phyloP scores from a whole-genome alignment of 2,797 vertebrate species.

The Karalla daura region DNA sequence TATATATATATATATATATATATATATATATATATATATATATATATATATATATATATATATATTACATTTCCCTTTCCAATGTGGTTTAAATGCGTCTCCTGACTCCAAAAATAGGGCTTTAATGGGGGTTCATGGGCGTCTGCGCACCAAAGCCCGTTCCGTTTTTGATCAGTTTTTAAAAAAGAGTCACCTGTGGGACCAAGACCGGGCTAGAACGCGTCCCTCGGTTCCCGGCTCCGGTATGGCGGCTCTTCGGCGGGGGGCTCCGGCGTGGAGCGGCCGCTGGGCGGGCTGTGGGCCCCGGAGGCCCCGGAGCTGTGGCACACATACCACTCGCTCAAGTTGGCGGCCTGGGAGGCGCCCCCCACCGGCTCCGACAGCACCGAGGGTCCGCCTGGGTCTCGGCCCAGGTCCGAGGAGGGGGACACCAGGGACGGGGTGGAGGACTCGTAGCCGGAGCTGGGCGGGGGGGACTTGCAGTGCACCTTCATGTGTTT shows the following conservation, averaged over 20 bases:
- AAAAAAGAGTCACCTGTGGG: conserved; percentile 33
- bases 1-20: no score
- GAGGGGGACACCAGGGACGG: conserved; percentile 94
- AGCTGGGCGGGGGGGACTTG: conserved; percentile 96
- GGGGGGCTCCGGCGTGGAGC: conserved; percentile 84
- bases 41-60: no score
- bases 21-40: no score
- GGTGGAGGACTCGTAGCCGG: conserved; percentile 94
- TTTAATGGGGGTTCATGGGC: conserved; percentile 57
- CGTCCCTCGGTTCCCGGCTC: conserved; percentile 80
- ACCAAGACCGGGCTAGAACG: conserved; percentile 75
- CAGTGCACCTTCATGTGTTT: conserved; percentile 99
- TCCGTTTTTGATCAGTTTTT: conserved; percentile 38
- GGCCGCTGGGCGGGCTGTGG: conserved; percentile 82
- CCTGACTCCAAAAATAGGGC: conserved; percentile 54
- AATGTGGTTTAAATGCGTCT: conserved; percentile 48
- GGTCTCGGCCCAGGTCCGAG: conserved; percentile 92
- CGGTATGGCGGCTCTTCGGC: conserved; percentile 80
- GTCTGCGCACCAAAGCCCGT: conserved; percentile 66
- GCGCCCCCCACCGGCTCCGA: conserved; percentile 86
- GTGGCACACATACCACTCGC: conserved; percentile 98
- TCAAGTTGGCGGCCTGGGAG: conserved; percentile 91
- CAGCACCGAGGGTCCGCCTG: conserved; percentile 79
- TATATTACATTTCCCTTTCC: conserved; percentile 60
- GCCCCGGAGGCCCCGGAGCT: conserved; percentile 86